Conservation (phyloP, 2,113 vertebrate genomes). For the Cacatua alba region DNA sequence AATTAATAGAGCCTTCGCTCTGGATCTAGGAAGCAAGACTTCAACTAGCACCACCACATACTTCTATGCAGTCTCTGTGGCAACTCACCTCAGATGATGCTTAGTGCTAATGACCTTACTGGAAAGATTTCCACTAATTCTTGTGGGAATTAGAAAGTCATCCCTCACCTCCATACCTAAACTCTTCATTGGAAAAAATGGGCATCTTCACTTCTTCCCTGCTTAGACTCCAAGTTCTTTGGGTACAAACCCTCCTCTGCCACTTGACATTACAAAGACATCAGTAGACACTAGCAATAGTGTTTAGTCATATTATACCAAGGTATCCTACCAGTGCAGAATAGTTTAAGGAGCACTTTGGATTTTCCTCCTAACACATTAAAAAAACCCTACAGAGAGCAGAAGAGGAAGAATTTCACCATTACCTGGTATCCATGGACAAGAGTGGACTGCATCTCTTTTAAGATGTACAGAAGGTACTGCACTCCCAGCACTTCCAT, state of each 20-base stretch:
- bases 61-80: neutral
- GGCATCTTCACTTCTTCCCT: neutral
- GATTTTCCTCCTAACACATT: neutral
- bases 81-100: neutral
- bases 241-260: neutral
- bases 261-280: neutral
- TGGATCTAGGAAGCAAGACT: neutral
- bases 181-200: neutral
- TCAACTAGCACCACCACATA: neutral
- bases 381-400: neutral
- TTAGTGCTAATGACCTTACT: neutral
- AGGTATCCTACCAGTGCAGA: neutral
- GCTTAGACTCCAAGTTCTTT: neutral
- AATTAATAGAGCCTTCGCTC: neutral
- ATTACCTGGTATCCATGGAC: slow-evolving; percentile 94
- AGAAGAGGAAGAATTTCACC: neutral
- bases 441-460: slow-evolving; percentile 87
- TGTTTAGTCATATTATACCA: neutral
- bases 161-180: neutral
- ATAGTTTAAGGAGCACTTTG: neutral
- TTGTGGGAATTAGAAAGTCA: neutral
- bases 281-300: neutral
- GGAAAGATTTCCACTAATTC: neutral
- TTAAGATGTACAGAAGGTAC: slow-evolving; percentile 90
- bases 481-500: slow-evolving; percentile 85